Evolutionary conservation across 2,113 vertebrate species (phyloP).

Genomic region (Clarias gariepinus): DNA sequence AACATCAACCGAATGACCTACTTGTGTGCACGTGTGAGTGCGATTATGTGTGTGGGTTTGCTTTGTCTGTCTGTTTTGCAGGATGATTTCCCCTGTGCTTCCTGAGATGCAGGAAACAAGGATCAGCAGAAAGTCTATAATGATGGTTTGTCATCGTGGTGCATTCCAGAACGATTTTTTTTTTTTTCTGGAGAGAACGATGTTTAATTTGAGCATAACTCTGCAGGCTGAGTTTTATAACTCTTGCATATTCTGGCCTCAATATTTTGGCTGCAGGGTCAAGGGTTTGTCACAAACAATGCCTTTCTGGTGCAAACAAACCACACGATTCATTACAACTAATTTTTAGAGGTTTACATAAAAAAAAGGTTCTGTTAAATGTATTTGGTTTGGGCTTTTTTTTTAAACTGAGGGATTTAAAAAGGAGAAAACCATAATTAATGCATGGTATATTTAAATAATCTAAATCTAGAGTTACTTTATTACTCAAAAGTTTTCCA

Average conservation of each 20-base stretch:
- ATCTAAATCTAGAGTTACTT: neutral
- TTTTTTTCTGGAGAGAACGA: slow-evolving; percentile 1
- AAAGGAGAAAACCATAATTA: neutral
- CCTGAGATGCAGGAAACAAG: slow-evolving; percentile 72
- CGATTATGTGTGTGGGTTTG: slow-evolving; percentile 15
- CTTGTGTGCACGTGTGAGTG: slow-evolving; percentile 18
- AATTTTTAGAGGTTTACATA: neutral
- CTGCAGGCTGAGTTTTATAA: neutral
- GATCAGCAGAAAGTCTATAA: slow-evolving; percentile 71
- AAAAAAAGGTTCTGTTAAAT: neutral
- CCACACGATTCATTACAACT: slow-evolving; percentile 9
- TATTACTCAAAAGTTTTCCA: neutral
- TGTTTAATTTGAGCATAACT: slow-evolving; percentile 3
- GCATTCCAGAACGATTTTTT: slow-evolving; percentile 41
- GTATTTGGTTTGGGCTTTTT: neutral
- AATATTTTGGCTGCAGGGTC: slow-evolving; percentile 1
- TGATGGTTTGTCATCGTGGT: slow-evolving; percentile 58
- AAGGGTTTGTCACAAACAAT: slow-evolving; percentile 18
- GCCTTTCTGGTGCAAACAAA: slow-evolving; percentile 35
- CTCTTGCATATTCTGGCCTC: neutral
- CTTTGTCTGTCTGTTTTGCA: slow-evolving; percentile 57
- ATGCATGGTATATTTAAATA: neutral
- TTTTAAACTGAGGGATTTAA: neutral
- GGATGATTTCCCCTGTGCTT: slow-evolving; percentile 70
- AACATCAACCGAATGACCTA: slow-evolving; percentile 63